Base-by-base conservation (phyloP, 1,140 invertebrate genomes). In the Neodiprion virginianus region DNA sequence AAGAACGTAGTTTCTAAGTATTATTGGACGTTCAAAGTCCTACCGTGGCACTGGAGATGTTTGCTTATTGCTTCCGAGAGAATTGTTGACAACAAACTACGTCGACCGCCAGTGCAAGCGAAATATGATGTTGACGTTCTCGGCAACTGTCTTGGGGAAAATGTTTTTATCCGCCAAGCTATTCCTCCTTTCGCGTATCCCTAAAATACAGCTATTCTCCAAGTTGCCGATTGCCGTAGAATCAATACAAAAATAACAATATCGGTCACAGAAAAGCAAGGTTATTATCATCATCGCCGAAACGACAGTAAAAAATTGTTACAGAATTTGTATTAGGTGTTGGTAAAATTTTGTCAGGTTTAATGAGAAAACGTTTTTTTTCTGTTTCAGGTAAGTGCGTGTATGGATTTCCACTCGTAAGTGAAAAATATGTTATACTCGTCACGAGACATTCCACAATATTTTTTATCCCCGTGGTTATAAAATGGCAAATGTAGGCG, bases 1-100 rank as follows among this genome's bases (percentile, higher is more conserved):
- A 69, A 69, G 67, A 69, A 69, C 21, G 40, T 69, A 69, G 67
- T 69, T 69, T 69, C 67, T 47, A 69, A 69, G 67, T 69, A 12
- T 69, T 69, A 69, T 69, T 69, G 67, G 67, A 69, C 4, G 11
- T 23, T 21, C 12, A 14, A 21, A 14, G 17, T 65, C 61, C 7
- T 14, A 21, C 17, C 28, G 28, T 5, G 28, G 28, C 28, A 61
- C 53, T 12, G 8, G 8, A 61, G 11, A 61, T 17, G n/a, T 7
- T 12, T 61, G 11, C 53, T 61, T 61, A 61, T 61, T 61, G n/a
- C 53, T 14, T 61, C 53, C 11, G 8, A 61, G 53, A 61, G 53
- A 61, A 61, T 61, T 61, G 53, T 61, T 61, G 53, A 61, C 8
- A 8, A 61, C 53, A 61, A 61, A 14, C 5, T 61, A 8, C n/a